Conservation (phyloP, 1,140 invertebrate species). For the Drosophila paulistorum region DNA sequence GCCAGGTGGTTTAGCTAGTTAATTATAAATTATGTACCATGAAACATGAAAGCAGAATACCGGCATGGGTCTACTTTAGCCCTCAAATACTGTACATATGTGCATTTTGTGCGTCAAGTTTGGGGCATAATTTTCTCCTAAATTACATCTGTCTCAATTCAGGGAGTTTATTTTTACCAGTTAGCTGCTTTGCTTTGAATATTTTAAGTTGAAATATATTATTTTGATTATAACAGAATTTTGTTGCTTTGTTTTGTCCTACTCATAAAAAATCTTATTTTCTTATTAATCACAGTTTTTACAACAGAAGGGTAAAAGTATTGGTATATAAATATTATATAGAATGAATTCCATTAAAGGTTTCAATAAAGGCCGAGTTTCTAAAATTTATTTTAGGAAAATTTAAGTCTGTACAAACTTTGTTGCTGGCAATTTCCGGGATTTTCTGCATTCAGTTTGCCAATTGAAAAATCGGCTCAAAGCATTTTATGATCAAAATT, state of each 20-base stretch:
- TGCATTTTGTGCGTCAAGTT: constrained; percentile 40
- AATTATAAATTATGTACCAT: constrained; percentile 66
- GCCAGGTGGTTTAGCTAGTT: constrained; percentile 24
- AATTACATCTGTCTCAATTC: neutral
- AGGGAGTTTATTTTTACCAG: neutral
- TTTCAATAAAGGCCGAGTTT: too few species aligned
- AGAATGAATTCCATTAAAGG: too few species aligned
- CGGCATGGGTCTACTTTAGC: constrained; percentile 18
- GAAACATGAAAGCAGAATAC: constrained; percentile 30
- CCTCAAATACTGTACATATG: neutral
- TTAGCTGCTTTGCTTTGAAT: too few species aligned
- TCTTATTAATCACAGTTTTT: too few species aligned
- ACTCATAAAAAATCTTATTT: too few species aligned
- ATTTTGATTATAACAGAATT: too few species aligned
- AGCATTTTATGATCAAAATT: neutral
- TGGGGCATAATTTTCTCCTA: constrained; percentile 39
- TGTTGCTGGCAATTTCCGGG: neutral
- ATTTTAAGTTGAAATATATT: too few species aligned
- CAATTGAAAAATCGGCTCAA: neutral
- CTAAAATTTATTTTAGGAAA: too few species aligned
- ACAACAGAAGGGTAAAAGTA: too few species aligned
- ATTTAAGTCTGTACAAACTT: neutral
- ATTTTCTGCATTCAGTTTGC: neutral
- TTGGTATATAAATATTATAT: too few species aligned
- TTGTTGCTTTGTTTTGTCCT: too few species aligned